Conservation (phyloP, 2,797 vertebrate species). For the Crypturellus tataupa region DNA sequence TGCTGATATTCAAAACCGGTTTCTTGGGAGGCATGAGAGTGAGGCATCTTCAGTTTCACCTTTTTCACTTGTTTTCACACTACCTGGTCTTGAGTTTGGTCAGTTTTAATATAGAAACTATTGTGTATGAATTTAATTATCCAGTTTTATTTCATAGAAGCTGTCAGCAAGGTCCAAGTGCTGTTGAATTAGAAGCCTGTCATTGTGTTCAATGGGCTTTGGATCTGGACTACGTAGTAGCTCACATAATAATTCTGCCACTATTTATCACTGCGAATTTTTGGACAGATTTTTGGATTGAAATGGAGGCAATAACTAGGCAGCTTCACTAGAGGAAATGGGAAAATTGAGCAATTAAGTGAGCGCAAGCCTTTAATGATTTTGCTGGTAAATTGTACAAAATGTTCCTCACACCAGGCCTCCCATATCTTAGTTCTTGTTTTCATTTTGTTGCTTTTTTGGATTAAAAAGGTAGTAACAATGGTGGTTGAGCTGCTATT, state of each 20-base stretch:
- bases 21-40: background rate
- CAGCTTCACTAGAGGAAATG: background rate
- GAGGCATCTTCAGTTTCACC: background rate
- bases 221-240: background rate
- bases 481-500: background rate
- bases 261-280: background rate
- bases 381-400: background rate
- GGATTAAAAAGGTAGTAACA: background rate
- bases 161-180: background rate
- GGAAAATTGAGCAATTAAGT: background rate
- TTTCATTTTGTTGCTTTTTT: background rate
- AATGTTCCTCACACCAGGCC: background rate
- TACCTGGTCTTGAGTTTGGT: background rate
- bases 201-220: background rate
- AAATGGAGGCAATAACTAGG: background rate
- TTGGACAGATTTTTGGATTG: background rate
- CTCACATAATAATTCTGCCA: background rate
- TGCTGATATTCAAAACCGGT: background rate
- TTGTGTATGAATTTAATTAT: background rate
- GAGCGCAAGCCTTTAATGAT: background rate
- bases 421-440: background rate
- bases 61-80: background rate
- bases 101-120: background rate
- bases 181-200: accelerated
- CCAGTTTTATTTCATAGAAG: background rate